Evolutionary conservation across 2,797 vertebrate genomes (phyloP).

Genomic region (Numenius phaeopus): DNA sequence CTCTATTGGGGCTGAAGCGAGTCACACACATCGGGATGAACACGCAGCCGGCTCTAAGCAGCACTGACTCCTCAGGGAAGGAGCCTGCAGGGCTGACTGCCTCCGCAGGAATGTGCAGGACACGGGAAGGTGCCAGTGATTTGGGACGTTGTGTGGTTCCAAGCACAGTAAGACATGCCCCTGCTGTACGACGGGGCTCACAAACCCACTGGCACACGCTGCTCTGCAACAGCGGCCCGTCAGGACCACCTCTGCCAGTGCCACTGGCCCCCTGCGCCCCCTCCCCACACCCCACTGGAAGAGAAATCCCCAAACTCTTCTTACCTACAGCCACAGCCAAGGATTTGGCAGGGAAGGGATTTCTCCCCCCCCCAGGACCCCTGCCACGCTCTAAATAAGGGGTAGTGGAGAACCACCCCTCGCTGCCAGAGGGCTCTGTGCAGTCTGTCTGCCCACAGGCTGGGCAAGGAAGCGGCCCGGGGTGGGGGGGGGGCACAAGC

Average conservation of each 20-base stretch:
- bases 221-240: neutral
- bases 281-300: neutral
- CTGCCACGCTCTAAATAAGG: neutral
- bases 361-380: neutral
- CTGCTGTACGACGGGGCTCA: rapidly evolving
- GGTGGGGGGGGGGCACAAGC: neutral
- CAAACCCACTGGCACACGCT: neutral
- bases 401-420: neutral
- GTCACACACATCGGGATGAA: neutral
- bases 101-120: neutral
- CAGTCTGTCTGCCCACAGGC: neutral
- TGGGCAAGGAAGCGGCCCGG: neutral
- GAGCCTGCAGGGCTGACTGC: neutral
- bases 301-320: neutral
- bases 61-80: neutral
- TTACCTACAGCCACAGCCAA: neutral
- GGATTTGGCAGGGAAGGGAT: neutral
- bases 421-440: neutral
- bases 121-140: neutral
- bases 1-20: neutral
- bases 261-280: neutral
- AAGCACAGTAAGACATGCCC: neutral
- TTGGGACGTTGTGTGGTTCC: neutral
- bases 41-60: neutral
- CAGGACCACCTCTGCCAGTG: neutral